A percentile compares a stretch with the other conserved stretches of the same genome.
phyloP scores from a whole-genome alignment of 2,888 invertebrate species.

The Andrena bicolor region DNA sequence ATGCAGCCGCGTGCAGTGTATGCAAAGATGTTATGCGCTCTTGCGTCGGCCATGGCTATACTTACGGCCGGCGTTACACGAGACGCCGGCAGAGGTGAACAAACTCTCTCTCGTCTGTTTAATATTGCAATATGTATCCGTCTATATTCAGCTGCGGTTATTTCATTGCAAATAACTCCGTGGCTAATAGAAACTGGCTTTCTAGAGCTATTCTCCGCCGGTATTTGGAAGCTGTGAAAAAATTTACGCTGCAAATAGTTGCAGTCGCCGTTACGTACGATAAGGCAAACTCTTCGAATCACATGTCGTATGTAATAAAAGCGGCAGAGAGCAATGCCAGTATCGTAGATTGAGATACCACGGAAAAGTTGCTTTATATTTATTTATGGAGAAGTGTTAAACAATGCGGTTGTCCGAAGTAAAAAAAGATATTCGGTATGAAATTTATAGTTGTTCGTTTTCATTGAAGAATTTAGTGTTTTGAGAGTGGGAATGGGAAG shows the following conservation, averaged over 20 bases:
- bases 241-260: neutral
- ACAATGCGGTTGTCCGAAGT: too few species aligned
- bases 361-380: too few species aligned
- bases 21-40: slow-evolving; percentile 51
- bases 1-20: slow-evolving; percentile 40
- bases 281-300: too few species aligned
- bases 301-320: too few species aligned
- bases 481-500: too few species aligned
- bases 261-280: neutral
- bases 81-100: slow-evolving; percentile 51
- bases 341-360: too few species aligned
- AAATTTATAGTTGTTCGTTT: too few species aligned
- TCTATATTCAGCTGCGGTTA: slow-evolving; percentile 7
- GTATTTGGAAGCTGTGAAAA: neutral
- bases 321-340: too few species aligned
- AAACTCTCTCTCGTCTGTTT: slow-evolving; percentile 51
- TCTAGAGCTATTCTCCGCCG: neutral
- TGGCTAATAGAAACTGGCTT: slow-evolving; percentile 7
- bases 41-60: slow-evolving; percentile 6
- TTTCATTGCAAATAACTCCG: slow-evolving; percentile 35
- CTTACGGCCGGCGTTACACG: slow-evolving; percentile 9
- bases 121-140: slow-evolving; percentile 17
- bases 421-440: too few species aligned
- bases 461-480: too few species aligned
- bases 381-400: too few species aligned